These are phyloP conservation scores for Alca torda DNA, from an alignment of 2,797 vertebrate species.

Conservation along the genomic window DNA sequence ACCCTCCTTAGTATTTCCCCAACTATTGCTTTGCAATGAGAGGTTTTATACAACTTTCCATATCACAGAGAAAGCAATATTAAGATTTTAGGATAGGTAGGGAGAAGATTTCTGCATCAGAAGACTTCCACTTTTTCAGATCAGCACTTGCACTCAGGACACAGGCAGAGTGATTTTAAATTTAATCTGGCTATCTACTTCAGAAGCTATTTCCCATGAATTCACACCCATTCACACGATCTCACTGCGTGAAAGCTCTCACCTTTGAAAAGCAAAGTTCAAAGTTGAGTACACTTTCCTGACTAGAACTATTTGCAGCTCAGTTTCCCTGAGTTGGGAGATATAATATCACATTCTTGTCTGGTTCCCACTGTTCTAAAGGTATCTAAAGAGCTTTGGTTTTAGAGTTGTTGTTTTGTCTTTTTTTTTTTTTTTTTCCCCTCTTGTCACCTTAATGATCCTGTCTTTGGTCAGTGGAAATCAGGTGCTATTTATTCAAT, in stretches of 20 bases:
- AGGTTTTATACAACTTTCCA: background rate
- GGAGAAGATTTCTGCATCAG: background rate
- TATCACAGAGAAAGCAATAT: background rate
- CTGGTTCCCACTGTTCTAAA: background rate
- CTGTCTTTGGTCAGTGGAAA: slow-evolving; percentile 12
- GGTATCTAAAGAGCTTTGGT: background rate
- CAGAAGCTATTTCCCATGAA: background rate
- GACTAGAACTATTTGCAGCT: background rate
- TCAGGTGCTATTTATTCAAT: slow-evolving; percentile 29
- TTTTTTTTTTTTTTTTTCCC: background rate
- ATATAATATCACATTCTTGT: background rate
- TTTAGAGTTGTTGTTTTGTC: background rate
- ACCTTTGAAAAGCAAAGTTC: slow-evolving; percentile 42
- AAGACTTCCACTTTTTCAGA: background rate
- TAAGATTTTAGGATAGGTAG: background rate
- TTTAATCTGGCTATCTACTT: background rate
- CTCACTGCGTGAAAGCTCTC: background rate
- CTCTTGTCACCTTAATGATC: background rate
- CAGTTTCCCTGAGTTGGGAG: background rate
- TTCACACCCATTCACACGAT: background rate
- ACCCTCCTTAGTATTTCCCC: background rate
- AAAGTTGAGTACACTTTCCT: slow-evolving; percentile 3
- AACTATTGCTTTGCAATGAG: background rate
- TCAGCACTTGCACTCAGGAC: background rate
- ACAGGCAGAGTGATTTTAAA: background rate